A percentile compares a stretch with the other conserved stretches of the same genome.
Conservation (phyloP, 2,888 invertebrate species). For the Ormyrus labotus region DNA sequence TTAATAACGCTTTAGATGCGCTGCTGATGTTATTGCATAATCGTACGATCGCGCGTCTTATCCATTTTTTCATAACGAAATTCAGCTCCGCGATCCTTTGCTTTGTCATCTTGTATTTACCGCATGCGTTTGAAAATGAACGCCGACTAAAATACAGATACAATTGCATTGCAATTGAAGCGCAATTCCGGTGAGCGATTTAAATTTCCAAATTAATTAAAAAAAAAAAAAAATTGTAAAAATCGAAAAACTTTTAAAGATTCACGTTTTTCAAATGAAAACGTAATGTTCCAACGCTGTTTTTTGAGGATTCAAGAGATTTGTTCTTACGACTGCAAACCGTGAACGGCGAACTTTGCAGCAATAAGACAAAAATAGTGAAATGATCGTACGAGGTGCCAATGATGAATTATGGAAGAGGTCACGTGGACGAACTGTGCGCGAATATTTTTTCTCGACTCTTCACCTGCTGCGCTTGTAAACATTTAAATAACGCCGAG, state of each 20-base stretch:
- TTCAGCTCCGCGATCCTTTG: neutral
- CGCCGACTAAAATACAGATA: too few relatives aligned
- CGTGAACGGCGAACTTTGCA: too few relatives aligned
- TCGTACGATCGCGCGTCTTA: neutral
- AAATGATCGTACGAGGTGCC: conserved; percentile 46
- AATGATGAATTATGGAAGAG: conserved; percentile 42
- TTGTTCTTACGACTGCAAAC: too few relatives aligned
- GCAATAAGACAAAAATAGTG: conserved; percentile 3
- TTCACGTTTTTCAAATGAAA: too few relatives aligned
- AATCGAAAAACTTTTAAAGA: too few relatives aligned
- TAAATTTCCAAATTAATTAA: too few relatives aligned
- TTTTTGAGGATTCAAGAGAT: too few relatives aligned
- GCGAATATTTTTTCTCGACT: neutral
- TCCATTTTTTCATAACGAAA: conserved; percentile 18
- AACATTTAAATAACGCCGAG: conserved; percentile 23
- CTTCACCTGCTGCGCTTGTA: neutral
- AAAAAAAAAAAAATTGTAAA: too few relatives aligned
- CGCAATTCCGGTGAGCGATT: too few relatives aligned
- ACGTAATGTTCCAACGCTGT: too few relatives aligned
- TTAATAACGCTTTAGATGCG: neutral
- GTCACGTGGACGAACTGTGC: conserved; percentile 9
- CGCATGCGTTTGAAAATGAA: too few relatives aligned
- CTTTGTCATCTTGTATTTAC: neutral
- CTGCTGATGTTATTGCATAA: conserved; percentile 1
- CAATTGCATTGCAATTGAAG: too few relatives aligned